Evolutionary conservation across 2,113 vertebrate genomes (phyloP), one percentile per base, ranked within the genome.

Genomic region (Pongo abelii): DNA sequence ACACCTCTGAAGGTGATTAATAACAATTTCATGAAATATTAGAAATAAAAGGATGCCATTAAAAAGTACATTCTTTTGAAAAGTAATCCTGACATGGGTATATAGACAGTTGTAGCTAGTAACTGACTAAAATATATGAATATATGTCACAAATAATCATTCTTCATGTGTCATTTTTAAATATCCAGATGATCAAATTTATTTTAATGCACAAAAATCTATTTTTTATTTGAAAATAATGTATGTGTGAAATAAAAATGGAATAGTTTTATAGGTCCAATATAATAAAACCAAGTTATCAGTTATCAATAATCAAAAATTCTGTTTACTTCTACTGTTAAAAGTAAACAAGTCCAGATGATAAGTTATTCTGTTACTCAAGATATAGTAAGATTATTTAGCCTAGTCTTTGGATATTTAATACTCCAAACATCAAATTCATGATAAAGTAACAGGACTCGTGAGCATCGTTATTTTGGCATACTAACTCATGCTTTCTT

Each of bases 1-100:
- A 22, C 18, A 93, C 46, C 22, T 92, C 14, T 87, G 59, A 89
- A 93, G 43, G 48, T 79, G 32, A 67, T 67, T 96, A 85, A 83
- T 70, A 77, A 83, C 13, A 85, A 52, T 79, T 96, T 93, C n/a
- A 25, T 83, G 79, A 72, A 96, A 81, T 91, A 85, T 32, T 93
- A 52, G 30, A 95, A 91, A 84, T 69, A 14, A 91, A 84, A 89
- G 81, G 22, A 74, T 91, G n/a, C 50, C 38, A 72, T 70, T 90
- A 43, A 61, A 80, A 64, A 40, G 20, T 83, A 32, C 16, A 35
- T 32, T 48, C 22, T 64, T 46, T 55, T 67, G 14, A 50, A 67
- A 84, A 55, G 25, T 88, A 75, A 25, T 32, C 22, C 52, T 74
- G 1, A 72, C 4, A 2, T 75, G 61, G 6, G 25, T 50, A 38